Evolutionary conservation across 2,797 vertebrate species (phyloP).

Genomic region (Podarcis lilfordi): DNA sequence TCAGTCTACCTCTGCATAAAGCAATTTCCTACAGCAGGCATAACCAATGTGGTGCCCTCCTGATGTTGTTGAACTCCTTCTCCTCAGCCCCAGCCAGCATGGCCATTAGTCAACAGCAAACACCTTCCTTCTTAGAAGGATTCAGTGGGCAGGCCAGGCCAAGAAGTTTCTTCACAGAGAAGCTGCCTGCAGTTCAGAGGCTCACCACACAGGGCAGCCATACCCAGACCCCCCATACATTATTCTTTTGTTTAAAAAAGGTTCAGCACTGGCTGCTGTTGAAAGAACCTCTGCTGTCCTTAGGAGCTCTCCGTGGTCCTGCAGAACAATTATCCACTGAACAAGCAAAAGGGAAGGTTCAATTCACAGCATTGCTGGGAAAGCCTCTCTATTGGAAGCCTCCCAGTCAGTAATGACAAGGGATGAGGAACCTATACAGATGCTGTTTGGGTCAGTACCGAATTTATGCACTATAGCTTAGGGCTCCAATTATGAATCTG

Average conservation of each 20-base stretch:
- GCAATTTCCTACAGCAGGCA: background rate
- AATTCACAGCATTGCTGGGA: no score
- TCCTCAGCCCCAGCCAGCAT: background rate
- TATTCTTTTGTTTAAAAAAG: no score
- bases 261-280: background rate
- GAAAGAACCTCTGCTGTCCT: background rate
- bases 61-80: background rate
- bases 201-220: background rate
- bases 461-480: no score
- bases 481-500: no score
- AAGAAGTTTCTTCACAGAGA: no score
- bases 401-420: no score
- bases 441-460: no score
- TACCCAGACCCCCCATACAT: background rate
- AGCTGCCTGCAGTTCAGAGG: background rate
- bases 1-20: no score
- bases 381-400: no score
- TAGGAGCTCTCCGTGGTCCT: conserved; percentile 7
- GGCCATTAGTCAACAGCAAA: background rate
- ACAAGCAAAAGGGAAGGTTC: no score
- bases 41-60: background rate
- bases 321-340: background rate
- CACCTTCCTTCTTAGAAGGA: background rate
- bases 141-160: background rate
- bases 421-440: no score